Percentiles rank a stretch among this genome's conserved stretches.
These are phyloP conservation scores for Plecotus auritus DNA, from an alignment of 2,113 vertebrate species.

Conservation along the genomic window DNA sequence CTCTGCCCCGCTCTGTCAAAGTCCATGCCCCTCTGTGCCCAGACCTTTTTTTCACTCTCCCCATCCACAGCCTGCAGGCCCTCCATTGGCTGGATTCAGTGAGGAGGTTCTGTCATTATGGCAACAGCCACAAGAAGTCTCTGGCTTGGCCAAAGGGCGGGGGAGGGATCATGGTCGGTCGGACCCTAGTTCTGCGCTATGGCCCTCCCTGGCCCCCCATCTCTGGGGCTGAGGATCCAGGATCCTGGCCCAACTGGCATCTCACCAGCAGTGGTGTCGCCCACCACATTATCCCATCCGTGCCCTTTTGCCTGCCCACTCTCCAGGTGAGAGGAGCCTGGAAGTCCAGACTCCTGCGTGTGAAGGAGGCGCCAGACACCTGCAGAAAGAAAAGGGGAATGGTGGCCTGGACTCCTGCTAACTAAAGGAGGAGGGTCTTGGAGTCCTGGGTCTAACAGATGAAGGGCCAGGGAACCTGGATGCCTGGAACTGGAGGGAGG, in stretches of 20 bases:
- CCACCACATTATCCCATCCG: slow-evolving; percentile 15
- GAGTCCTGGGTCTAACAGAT: neutral
- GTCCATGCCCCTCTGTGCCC: neutral
- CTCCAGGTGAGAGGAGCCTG: slow-evolving; percentile 55
- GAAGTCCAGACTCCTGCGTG: neutral
- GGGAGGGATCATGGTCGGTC: slow-evolving; percentile 34
- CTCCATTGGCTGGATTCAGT: slow-evolving; percentile 27
- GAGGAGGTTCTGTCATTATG: slow-evolving; percentile 57
- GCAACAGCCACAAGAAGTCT: slow-evolving; percentile 63
- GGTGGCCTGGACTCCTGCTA: no score
- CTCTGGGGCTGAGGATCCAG: slow-evolving; percentile 1
- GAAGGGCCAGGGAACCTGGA: neutral
- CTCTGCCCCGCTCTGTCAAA: neutral
- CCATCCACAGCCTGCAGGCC: neutral
- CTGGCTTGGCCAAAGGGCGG: neutral
- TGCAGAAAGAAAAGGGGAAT: neutral
- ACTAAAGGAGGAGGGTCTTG: neutral
- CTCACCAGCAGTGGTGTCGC: slow-evolving; percentile 71
- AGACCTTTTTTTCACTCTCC: neutral
- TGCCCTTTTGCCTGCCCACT: slow-evolving; percentile 43
- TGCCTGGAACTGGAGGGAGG: neutral
- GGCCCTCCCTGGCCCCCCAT: neutral
- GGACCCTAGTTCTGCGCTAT: neutral
- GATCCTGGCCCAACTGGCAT: slow-evolving; percentile 49
- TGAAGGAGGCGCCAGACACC: neutral